A percentile compares a stretch with the other conserved stretches of the same genome.
phyloP scores from a whole-genome alignment of 2,113 vertebrate genomes.

The Echinops telfairi region DNA sequence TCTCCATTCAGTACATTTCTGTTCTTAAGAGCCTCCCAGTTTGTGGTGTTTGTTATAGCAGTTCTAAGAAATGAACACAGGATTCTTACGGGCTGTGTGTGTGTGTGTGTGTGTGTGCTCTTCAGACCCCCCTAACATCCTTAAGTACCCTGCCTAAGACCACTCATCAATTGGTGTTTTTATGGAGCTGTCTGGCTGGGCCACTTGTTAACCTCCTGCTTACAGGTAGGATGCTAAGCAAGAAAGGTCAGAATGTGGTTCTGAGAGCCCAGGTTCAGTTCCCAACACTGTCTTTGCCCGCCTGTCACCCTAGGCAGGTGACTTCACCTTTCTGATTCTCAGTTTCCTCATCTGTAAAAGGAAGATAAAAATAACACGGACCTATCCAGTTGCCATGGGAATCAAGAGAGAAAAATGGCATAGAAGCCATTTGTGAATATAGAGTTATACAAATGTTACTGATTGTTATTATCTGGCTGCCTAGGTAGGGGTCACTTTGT shows the following conservation, averaged over 20 bases:
- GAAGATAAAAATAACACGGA: background rate
- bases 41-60: background rate
- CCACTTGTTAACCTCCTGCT: background rate
- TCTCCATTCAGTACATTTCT: background rate
- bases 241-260: background rate
- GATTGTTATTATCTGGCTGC: slow-evolving; percentile 13
- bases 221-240: background rate
- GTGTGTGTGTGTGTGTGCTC: too few species aligned
- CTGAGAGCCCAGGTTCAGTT: background rate
- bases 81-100: background rate
- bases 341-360: slow-evolving; percentile 53
- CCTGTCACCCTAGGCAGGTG: background rate
- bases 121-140: too few species aligned
- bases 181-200: background rate
- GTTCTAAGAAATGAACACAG: background rate
- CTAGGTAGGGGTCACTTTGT: slow-evolving; percentile 23
- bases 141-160: background rate
- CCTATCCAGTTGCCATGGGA: background rate
- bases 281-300: background rate
- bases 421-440: slow-evolving; percentile 26
- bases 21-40: background rate
- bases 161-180: background rate
- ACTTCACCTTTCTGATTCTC: background rate
- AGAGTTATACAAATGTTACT: slow-evolving; percentile 12
- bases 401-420: slow-evolving; percentile 26